Conservation (phyloP, 2,888 invertebrate genomes). For the Monopis laevigella region DNA sequence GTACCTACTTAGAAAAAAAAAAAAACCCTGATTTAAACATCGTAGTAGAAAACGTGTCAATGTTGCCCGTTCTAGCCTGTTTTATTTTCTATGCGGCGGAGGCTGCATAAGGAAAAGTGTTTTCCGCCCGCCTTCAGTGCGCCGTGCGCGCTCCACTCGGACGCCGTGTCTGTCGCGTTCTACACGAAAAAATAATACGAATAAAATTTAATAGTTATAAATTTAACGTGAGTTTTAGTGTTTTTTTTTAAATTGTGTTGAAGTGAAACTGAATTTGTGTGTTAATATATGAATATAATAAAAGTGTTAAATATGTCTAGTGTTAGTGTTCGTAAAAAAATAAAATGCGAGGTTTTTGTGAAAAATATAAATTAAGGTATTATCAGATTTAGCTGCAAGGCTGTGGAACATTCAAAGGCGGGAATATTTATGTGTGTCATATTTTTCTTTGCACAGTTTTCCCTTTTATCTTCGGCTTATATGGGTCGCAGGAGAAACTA, state of each 20-base stretch:
- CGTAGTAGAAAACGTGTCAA: no score
- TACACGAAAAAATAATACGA: no score
- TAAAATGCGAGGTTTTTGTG: not conserved
- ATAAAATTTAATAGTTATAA: not conserved
- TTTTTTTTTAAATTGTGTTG: no score
- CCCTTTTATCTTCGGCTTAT: slow-evolving; percentile 37
- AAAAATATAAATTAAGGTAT: slow-evolving; percentile 21
- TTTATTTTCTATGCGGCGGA: no score
- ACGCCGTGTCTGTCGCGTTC: slow-evolving; percentile 13
- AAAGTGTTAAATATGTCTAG: not conserved
- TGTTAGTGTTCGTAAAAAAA: slow-evolving; percentile 13
- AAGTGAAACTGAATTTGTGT: not conserved
- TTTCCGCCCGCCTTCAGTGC: slow-evolving; percentile 43
- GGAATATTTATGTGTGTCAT: slow-evolving; percentile 50
- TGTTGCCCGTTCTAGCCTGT: no score
- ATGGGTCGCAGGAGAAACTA: slow-evolving; percentile 33
- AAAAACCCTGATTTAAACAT: no score
- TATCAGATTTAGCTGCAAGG: slow-evolving; percentile 30
- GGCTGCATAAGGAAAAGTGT: slow-evolving; percentile 39
- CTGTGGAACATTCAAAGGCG: slow-evolving; percentile 43
- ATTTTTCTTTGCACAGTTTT: slow-evolving; percentile 42
- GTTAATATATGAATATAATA: not conserved
- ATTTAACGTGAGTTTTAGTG: not conserved
- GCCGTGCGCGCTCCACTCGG: slow-evolving; percentile 35
- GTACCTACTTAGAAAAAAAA: no score